phyloP scores from a whole-genome alignment of 2,888 invertebrate genomes.

The Andricus curvator region DNA sequence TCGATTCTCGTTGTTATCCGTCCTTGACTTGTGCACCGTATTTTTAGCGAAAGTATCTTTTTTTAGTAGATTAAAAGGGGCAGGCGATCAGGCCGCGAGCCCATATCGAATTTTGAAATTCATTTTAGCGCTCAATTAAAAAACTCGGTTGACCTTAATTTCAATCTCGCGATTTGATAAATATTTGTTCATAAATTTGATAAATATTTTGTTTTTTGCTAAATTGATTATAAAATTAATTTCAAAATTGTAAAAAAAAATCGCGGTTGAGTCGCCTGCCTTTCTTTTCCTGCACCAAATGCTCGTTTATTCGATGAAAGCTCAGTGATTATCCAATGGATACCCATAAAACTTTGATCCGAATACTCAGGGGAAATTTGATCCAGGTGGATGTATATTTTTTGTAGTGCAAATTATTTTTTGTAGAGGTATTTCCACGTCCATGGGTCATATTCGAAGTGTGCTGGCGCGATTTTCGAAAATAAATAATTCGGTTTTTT shows the following conservation, averaged over 20 bases:
- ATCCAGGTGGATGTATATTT: conserved; percentile 14
- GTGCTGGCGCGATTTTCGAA: conserved; percentile 5
- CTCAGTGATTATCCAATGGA: background rate
- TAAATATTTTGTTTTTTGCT: too few relatives aligned
- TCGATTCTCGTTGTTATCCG: conserved; percentile 64
- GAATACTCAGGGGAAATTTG: conserved; percentile 15
- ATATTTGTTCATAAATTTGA: too few relatives aligned
- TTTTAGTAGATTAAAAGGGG: background rate
- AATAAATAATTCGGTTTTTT: background rate
- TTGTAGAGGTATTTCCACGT: conserved; percentile 17
- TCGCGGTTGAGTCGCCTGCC: conserved; percentile 2
- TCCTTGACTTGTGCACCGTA: conserved; percentile 62
- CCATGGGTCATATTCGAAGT: conserved; percentile 19
- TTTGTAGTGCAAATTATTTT: conserved; percentile 25
- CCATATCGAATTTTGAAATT: background rate
- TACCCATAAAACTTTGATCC: background rate
- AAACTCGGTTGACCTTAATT: background rate
- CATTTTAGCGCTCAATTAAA: background rate
- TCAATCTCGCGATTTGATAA: background rate
- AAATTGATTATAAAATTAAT: background rate
- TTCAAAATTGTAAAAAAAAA: background rate
- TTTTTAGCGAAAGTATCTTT: conserved; percentile 39
- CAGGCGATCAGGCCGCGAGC: background rate
- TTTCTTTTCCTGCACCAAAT: background rate
- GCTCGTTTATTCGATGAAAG: background rate